phyloP scores from a whole-genome alignment of 2,113 vertebrate species.

The Meriones unguiculatus region DNA sequence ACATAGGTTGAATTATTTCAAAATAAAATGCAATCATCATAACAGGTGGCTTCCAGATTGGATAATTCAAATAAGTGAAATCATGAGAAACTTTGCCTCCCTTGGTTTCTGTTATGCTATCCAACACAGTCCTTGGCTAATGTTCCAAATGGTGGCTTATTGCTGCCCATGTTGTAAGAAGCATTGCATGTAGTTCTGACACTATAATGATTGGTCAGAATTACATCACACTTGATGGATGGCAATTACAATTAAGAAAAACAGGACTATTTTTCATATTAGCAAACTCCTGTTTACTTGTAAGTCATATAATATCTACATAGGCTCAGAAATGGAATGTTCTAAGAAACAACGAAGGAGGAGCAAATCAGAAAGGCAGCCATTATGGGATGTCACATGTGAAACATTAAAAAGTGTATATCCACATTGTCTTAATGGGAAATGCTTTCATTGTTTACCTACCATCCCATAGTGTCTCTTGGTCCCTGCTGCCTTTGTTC shows the following conservation, averaged over 20 bases:
- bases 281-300: not conserved
- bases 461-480: not conserved
- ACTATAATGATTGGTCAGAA: not conserved
- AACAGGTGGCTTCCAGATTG: not conserved
- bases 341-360: not conserved
- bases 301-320: not conserved
- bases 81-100: not conserved
- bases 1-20: not conserved
- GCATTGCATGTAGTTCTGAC: not conserved
- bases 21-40: not conserved
- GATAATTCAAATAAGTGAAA: conserved; percentile 13
- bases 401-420: not conserved
- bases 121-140: not conserved
- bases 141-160: not conserved
- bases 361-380: not conserved
- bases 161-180: not conserved
- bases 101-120: not conserved
- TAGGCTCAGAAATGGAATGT: not conserved
- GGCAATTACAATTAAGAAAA: not conserved
- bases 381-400: not conserved
- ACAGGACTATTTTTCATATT: not conserved
- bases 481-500: not conserved
- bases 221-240: not conserved
- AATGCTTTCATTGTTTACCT: not conserved
- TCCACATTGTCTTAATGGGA: not conserved